Evolutionary conservation across 1,140 invertebrate genomes (phyloP).

Genomic region (Diabrotica undecimpunctata): DNA sequence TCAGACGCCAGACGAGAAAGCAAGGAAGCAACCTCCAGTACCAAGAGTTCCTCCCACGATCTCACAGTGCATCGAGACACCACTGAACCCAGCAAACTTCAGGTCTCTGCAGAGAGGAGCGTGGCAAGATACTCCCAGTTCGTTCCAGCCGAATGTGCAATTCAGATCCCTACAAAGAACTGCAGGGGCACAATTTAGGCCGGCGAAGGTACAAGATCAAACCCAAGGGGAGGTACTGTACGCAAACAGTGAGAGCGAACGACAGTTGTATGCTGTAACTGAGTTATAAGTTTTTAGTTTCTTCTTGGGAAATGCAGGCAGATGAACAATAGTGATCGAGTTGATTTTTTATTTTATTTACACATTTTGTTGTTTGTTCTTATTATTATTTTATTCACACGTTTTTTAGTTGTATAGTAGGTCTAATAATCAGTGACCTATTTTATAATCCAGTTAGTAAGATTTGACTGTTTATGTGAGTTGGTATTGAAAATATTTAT

Average conservation of each 20-base stretch:
- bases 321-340: constrained; percentile 20
- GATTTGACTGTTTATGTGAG: too few species aligned
- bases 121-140: constrained; percentile 45
- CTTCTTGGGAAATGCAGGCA: constrained; percentile 49
- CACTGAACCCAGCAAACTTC: constrained; percentile 45
- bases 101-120: constrained; percentile 45
- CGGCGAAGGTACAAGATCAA: constrained; percentile 46
- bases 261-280: constrained; percentile 47
- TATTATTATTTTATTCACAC: too few species aligned
- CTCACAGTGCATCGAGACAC: constrained; percentile 41
- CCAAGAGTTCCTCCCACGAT: constrained; percentile 44
- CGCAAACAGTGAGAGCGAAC: constrained; percentile 44
- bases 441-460: too few species aligned
- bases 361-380: constrained; percentile 4
- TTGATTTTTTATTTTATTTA: constrained; percentile 19
- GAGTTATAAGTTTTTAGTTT: constrained; percentile 42
- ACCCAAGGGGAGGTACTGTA: constrained; percentile 40
- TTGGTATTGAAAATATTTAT: too few species aligned
- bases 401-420: too few species aligned
- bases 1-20: constrained; percentile 46
- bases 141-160: constrained; percentile 39
- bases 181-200: constrained; percentile 34
- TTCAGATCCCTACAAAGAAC: constrained; percentile 44
- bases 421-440: too few species aligned
- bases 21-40: constrained; percentile 41